phyloP scores from a whole-genome alignment of 2,888 invertebrate genomes.

The Plebejus melissa region DNA sequence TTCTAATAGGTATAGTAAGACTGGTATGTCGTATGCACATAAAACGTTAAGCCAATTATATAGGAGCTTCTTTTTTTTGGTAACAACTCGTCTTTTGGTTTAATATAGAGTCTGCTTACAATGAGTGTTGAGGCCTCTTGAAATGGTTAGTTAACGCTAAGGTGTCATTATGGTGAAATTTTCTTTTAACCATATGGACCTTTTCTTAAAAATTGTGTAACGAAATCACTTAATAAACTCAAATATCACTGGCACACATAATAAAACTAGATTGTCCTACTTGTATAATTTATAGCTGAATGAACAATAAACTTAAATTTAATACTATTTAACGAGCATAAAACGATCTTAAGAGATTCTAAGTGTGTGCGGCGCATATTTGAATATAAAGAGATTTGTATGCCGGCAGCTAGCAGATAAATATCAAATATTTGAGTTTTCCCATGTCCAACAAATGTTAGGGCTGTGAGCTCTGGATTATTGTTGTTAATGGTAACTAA shows the following conservation, averaged over 20 bases:
- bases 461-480: not conserved
- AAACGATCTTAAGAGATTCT: constrained; percentile 15
- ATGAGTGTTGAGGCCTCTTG: not conserved
- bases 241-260: not conserved
- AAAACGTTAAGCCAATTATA: too few species aligned
- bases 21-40: too few species aligned
- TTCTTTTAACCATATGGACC: too few species aligned
- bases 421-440: constrained; percentile 25
- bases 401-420: constrained; percentile 5
- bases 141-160: not conserved
- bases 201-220: too few species aligned
- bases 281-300: constrained; percentile 1
- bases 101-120: not conserved
- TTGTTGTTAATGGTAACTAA: not conserved
- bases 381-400: constrained; percentile 23
- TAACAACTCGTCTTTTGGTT: too few species aligned
- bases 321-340: constrained; percentile 9
- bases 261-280: not conserved
- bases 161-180: too few species aligned
- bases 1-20: too few species aligned
- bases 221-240: not conserved
- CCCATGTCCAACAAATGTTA: not conserved
- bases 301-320: constrained; percentile 10
- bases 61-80: too few species aligned
- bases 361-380: constrained; percentile 5